These are phyloP conservation scores for Gopherus flavomarginatus DNA, from an alignment of 2,113 vertebrate genomes.

Conservation along the genomic window DNA sequence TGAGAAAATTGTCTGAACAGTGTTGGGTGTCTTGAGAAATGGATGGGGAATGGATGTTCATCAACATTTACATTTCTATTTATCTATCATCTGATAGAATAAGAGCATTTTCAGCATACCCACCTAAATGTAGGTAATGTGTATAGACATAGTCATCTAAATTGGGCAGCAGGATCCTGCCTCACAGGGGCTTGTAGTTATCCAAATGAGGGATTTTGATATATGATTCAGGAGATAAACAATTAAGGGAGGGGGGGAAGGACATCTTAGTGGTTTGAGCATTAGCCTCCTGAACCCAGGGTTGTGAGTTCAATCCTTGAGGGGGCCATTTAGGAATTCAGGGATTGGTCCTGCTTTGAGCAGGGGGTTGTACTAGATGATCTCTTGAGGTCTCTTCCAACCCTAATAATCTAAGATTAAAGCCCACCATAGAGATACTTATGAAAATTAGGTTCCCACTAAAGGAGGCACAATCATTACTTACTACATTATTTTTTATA, in stretches of 20 bases:
- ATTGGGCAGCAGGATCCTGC: background rate
- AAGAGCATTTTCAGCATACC: background rate
- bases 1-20: conserved; percentile 21
- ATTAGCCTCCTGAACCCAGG: too few species aligned
- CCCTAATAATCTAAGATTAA: too few species aligned
- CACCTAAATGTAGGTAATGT: background rate
- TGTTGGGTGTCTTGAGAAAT: background rate
- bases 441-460: background rate
- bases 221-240: background rate
- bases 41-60: conserved; percentile 1
- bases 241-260: too few species aligned
- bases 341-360: too few species aligned
- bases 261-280: too few species aligned
- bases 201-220: background rate
- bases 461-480: background rate
- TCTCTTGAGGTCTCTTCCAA: too few species aligned
- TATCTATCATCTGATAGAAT: background rate
- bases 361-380: too few species aligned
- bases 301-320: too few species aligned
- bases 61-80: conserved; percentile 8
- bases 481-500: background rate
- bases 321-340: too few species aligned
- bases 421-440: background rate
- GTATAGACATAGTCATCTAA: background rate
- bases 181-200: background rate